Base-by-base conservation (phyloP, 2,888 invertebrate species). In the Drosophila anomalata region DNA sequence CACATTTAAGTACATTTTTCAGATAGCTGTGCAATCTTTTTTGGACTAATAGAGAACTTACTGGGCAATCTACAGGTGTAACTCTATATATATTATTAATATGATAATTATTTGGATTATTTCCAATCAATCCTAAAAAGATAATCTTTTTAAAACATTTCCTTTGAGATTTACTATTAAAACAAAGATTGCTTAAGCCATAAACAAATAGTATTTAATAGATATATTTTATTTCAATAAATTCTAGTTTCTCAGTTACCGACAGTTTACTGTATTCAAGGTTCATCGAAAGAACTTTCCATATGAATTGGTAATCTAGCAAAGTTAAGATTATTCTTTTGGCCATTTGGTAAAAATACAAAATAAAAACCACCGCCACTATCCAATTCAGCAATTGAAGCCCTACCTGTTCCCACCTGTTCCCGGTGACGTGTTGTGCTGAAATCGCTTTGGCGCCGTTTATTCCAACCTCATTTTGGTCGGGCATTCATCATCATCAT, bases 401-500 rank as follows among this genome's bases (percentile, higher is more conserved):
- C 33, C 33, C 36, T 36, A 36, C 31, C 11, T 14, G 6, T 24
- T 20, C 3, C 14, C 29, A 56, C 31, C 29, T 41, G 66, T 12
- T 48, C 69, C 56, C 58, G 8, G 53, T 79, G 67, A 71, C 74
- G 79, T 65, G 59, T 62, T 46, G 74, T n/a, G 24, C 46, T 58
- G 44, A 24, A 33, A n/a, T 29, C 63, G 29, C 75, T 48, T 42
- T 72, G 51, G 48, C 63, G 59, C 52, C 51, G 60, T 73, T 73
- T 63, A 31, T 17, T 42, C 7, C 17, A 17, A 61, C 20, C 36
- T 48, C 41, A 31, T 47, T 62, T 62, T 69, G 56, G 29, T 36
- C 67, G 24, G 69, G 53, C 62, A 68, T 67, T 79, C 79, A 82
- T 79, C 22, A 22, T 22, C 22, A 22, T n/a, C n/a, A n/a, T n/a